A percentile compares a stretch with the other conserved stretches of the same genome.
These are phyloP conservation scores for Probosciger aterrimus DNA, from an alignment of 2,113 vertebrate genomes.

Conservation along the genomic window DNA sequence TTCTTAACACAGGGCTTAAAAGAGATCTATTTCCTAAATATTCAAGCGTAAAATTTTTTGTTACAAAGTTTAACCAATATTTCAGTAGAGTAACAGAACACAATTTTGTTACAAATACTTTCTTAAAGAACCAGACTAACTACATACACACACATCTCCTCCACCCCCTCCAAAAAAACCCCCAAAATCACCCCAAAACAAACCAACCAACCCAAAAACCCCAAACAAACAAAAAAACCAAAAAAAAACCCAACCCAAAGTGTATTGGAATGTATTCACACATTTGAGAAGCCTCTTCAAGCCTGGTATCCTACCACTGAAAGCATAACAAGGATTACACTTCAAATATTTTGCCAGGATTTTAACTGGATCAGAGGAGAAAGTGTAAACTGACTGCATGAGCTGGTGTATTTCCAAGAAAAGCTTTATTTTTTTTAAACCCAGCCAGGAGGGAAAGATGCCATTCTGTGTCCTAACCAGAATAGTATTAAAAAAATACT, in stretches of 20 bases:
- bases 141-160: background rate
- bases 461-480: background rate
- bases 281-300: background rate
- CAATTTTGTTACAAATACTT: background rate
- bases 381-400: background rate
- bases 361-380: background rate
- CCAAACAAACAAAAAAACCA: background rate
- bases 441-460: background rate
- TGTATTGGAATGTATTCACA: background rate
- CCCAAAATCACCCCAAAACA: background rate
- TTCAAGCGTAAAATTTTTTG: background rate
- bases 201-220: background rate
- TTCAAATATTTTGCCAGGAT: background rate
- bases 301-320: background rate
- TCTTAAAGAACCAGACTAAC: background rate
- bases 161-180: background rate
- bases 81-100: background rate
- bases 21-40: background rate
- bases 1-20: background rate
- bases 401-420: background rate
- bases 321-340: background rate
- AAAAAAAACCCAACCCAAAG: background rate
- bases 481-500: background rate
- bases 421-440: background rate
- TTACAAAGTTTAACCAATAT: background rate